These are phyloP conservation scores for Dryobota labecula DNA, from an alignment of 2,888 invertebrate species.

Conservation along the genomic window DNA sequence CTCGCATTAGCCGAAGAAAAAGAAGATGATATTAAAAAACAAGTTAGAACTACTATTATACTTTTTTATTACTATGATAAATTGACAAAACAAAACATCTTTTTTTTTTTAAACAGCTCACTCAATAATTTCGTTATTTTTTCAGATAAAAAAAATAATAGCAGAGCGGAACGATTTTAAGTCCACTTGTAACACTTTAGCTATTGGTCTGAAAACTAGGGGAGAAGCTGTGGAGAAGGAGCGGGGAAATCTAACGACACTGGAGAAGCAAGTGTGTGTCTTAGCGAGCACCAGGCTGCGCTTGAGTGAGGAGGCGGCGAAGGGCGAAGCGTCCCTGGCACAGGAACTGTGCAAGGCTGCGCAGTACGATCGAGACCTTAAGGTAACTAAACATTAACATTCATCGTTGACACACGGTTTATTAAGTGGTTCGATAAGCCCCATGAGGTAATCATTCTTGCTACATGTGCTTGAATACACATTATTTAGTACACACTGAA, in stretches of 20 bases:
- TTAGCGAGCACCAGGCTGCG: conserved; percentile 72
- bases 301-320: conserved; percentile 74
- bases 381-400: conserved; percentile 67
- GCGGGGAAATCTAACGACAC: conserved; percentile 61
- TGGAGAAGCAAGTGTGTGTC: conserved; percentile 77
- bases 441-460: conserved; percentile 9
- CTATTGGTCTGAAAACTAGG: conserved; percentile 67
- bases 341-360: conserved; percentile 76
- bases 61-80: background rate
- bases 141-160: conserved; percentile 76
- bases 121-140: conserved; percentile 21
- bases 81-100: background rate
- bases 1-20: conserved; percentile 77
- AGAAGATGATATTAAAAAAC: conserved; percentile 77
- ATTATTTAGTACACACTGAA: background rate
- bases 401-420: conserved; percentile 2
- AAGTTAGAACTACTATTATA: conserved; percentile 68
- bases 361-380: conserved; percentile 81
- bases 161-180: conserved; percentile 78
- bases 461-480: background rate
- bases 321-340: conserved; percentile 72
- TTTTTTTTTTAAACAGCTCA: background rate
- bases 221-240: conserved; percentile 70
- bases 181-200: conserved; percentile 65
- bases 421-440: conserved; percentile 1